Evolutionary conservation across 2,888 invertebrate species (phyloP), one percentile per base, ranked within the genome.

Genomic region (Caradrina kadenii): DNA sequence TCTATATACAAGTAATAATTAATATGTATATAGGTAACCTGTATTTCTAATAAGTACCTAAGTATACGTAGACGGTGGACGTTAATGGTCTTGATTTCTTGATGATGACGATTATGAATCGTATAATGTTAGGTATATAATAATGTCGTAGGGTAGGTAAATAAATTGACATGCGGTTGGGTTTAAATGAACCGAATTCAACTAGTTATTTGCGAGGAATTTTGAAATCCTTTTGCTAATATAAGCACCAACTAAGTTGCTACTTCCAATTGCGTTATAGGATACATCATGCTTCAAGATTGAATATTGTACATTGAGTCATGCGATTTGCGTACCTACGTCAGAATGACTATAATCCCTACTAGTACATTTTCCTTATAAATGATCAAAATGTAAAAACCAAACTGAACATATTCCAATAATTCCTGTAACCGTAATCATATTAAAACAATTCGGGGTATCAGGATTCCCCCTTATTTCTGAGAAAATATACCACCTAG

Each of bases 251-350:
- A 13, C 7, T 49, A 39, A 15, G 45, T 55, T 35, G 60, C 42
- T 1, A 39, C 52, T 53, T 45, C 48, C 31, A 63, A 56, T 55
- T 61, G 31, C 17, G 10, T 55, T 66, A 65, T 56, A 78, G 75
- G 70, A 79, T 71, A 64, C 53, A 61, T 50, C 60, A 63, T 61
- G 45, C 45, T 56, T 66, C 35, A 49, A 60, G 59, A 66, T 48
- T 65, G 59, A 70, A 62, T 61, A 71, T 68, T 79, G 61, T 71
- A 58, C 56, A 71, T 75, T 81, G 84, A 82, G 52, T 79, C 81
- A 81, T 63, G 21, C 63, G 49, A 76, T 31, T 62, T 52, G 73
- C 58, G 26, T 54, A n/a, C n/a, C n/a, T n/a, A 72, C 64, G 73
- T 63, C 69, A 65, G 39, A 56, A 66, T 58, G 63, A 70, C 76